Base-by-base conservation (phyloP, 2,888 invertebrate species). In the Neocrepidodera transversa region DNA sequence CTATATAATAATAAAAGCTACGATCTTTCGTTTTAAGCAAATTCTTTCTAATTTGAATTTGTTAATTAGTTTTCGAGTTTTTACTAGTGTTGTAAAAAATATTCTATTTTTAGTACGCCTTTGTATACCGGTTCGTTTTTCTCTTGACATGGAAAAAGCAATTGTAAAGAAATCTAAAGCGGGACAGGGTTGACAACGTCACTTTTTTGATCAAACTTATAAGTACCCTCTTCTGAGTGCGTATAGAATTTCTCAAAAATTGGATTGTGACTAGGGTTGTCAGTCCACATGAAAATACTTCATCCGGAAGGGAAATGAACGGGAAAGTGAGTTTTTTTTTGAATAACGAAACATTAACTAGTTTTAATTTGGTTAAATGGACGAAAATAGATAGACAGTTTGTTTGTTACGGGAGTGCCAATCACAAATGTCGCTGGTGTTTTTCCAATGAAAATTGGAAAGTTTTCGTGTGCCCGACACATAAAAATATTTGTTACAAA, bases 171-270 rank as follows among this genome's bases (percentile, higher is more conserved):
- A 59, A 63, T 63, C 47, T 52, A 26, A 50, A 28, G 32, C 62
- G 38, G 53, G n/a, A n/a, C 23, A 23, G 59, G 59, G 59, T 50
- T 59, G 62, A 63, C 62, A 60, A 55, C 63, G 49, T 62, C 62
- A 64, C 64, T 60, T 62, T 62, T 53, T 54, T 42, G 60, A 64
- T 64, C 58, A 59, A 61, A 62, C 60, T 62, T 59, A 66, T 60
- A 62, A 66, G 64, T 58, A 54, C 56, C 62, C 58, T 59, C 56
- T 26, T 63, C 59, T 59, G 49, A 56, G 51, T 62, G 30, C 61
- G 62, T 64, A 60, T 53, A 60, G 61, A 66, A 66, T 61, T 62
- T 57, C 62, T 61, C 38, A 61, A 62, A 66, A 66, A 66, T 64
- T 66, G 60, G 59, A 66, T 63, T 62, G 56, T 45, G 48, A 40